A percentile compares a stretch with the other conserved stretches of the same genome.
Evolutionary conservation across 1,140 invertebrate species (phyloP).

Genomic region (Saccostrea cuccullata): DNA sequence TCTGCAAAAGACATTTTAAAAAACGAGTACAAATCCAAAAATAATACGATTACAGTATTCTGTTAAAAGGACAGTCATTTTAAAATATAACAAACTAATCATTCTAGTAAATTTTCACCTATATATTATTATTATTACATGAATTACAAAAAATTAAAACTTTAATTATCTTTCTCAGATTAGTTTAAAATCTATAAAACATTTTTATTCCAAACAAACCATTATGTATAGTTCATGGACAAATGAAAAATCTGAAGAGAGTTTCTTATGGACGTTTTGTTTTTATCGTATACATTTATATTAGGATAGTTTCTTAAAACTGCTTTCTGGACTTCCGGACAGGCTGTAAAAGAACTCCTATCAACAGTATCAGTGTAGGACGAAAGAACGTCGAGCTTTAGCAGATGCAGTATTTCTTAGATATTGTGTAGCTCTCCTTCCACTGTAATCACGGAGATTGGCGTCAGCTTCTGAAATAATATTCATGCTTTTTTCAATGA

Average conservation of each 20-base stretch:
- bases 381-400: constrained; percentile 71
- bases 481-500: too few relatives aligned
- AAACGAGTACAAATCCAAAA: too few relatives aligned
- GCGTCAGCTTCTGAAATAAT: constrained; percentile 92
- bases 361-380: constrained; percentile 47
- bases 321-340: constrained; percentile 48
- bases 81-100: too few relatives aligned
- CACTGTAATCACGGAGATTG: constrained; percentile 93
- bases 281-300: neutral
- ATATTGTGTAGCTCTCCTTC: constrained; percentile 91
- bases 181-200: too few relatives aligned
- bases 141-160: too few relatives aligned
- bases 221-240: constrained; percentile 49
- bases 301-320: constrained; percentile 28
- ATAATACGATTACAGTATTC: too few relatives aligned
- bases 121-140: too few relatives aligned
- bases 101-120: too few relatives aligned
- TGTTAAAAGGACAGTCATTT: too few relatives aligned
- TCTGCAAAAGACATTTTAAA: too few relatives aligned
- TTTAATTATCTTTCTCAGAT: too few relatives aligned
- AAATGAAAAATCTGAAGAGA: constrained; percentile 56
- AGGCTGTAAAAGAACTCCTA: constrained; percentile 50
- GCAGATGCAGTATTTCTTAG: constrained; percentile 73
- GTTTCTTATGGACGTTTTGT: constrained; percentile 39
- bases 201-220: too few relatives aligned